Evolutionary conservation across 53 echinoderm and acorn worm genomes (phyloP), one percentile per base, ranked within the genome.

Genomic region (Luidia sarsii): DNA sequence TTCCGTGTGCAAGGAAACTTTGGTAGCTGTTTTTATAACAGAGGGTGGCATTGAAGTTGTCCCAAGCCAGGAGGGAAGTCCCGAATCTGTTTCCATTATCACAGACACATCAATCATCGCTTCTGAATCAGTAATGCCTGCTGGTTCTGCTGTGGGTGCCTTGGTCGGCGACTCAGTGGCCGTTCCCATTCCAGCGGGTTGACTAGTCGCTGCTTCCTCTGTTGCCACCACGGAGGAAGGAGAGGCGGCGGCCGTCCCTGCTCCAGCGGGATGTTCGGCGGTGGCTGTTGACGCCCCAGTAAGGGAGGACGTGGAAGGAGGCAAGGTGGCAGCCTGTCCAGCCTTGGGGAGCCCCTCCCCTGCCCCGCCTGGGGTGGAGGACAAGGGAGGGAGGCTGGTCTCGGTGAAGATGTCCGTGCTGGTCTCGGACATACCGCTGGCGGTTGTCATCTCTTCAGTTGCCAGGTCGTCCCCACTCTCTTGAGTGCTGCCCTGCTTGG

Each of bases 401-500:
- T 77, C 7, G 59, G 61, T 50, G 77, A 60, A 49, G 19, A 16
- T 23, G 8, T 23, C 48, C 7, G 19, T 32, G 9, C 60, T 43
- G 2, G 28, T 59, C 16, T 30, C 61, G 1, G 24, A 43, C 39
- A 77, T 27, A 21, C 60, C 60, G 18, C 33, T 38, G 48, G 30
- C 61, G 20, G 21, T 30, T 31, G 29, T 59, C 14, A 55, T 35
- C 14, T 61, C 32, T 19, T 77, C 46, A 2, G 62, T 77, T 43
- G 50, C 6, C 15, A 50, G 4, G 2, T 18, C 13, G 15, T 7
- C 22, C 29, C 77, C 60, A 48, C 77, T 59, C 9, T 48, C 48
- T 9, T 16, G 45, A 46, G 60, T 10, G 31, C 77, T 77, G 41
- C 48, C 61, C 24, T 30, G 24, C 77, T 77, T n/a, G n/a, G n/a